A percentile compares a stretch with the other conserved stretches of the same genome.
Conservation (phyloP, 2,797 vertebrate genomes). For the Silurus aristotelis region DNA sequence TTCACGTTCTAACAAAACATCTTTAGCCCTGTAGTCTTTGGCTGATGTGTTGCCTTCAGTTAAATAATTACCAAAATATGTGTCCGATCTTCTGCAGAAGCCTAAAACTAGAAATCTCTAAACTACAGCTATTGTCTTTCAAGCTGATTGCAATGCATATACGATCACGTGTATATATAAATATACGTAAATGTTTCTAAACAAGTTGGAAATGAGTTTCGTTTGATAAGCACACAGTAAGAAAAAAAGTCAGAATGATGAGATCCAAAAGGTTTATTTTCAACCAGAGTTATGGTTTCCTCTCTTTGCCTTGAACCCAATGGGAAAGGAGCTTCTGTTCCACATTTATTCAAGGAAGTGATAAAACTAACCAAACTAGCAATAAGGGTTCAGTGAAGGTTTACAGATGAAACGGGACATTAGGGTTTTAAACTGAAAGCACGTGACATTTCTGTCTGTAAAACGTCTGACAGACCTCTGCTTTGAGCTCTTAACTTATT, state of each 20-base stretch:
- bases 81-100: background rate
- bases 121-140: background rate
- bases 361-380: constrained; percentile 33
- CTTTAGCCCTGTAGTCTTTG: background rate
- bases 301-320: constrained; percentile 10
- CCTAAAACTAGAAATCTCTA: background rate
- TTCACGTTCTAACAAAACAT: background rate
- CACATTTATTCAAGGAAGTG: constrained; percentile 26
- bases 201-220: background rate
- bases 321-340: constrained; percentile 28
- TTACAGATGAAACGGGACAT: background rate
- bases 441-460: constrained; percentile 9
- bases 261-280: background rate
- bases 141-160: background rate
- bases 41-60: background rate
- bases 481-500: constrained; percentile 27
- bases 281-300: constrained; percentile 22
- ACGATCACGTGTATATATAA: background rate
- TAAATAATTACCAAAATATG: background rate
- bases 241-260: background rate
- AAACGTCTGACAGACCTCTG: background rate
- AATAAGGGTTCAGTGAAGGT: constrained; percentile 17
- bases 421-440: constrained; percentile 2
- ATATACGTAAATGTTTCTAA: background rate
- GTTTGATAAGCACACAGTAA: background rate